Percentiles rank a stretch among this genome's conserved stretches.
Conservation (phyloP, 2,888 invertebrate species). For the Meteorus colon region DNA sequence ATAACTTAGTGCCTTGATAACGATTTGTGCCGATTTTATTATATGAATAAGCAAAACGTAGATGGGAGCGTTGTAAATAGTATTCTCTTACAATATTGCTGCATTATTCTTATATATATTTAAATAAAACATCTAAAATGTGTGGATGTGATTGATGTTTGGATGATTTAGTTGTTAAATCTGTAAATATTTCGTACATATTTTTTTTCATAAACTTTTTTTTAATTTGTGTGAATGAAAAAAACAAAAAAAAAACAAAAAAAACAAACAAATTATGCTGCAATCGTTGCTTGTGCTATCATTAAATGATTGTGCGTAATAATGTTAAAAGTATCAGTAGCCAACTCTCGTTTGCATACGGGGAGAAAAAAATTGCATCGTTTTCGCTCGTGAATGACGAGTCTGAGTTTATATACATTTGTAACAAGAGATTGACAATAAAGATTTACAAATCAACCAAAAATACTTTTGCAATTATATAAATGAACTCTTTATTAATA, state of each 20-base stretch:
- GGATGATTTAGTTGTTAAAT: conserved; percentile 23
- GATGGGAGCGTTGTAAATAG: conserved; percentile 63
- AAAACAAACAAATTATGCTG: conserved; percentile 15
- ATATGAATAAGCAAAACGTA: conserved; percentile 41
- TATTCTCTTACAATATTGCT: conserved; percentile 62
- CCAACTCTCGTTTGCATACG: background rate
- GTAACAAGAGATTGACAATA: conserved; percentile 66
- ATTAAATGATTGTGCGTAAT: conserved; percentile 39
- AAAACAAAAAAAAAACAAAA: conserved; percentile 21
- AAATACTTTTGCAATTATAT: background rate
- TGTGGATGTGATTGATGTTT: conserved; percentile 44
- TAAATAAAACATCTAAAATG: conserved; percentile 37
- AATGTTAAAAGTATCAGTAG: conserved; percentile 49
- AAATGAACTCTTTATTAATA: background rate
- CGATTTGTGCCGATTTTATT: conserved; percentile 60
- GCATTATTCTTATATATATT: conserved; percentile 54
- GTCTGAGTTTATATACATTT: conserved; percentile 60
- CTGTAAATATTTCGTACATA: conserved; percentile 38
- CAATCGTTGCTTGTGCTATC: conserved; percentile 16
- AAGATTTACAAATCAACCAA: conserved; percentile 54
- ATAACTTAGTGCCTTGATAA: conserved; percentile 50
- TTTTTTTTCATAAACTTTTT: conserved; percentile 34
- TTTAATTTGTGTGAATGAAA: conserved; percentile 42
- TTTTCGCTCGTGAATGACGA: conserved; percentile 48
- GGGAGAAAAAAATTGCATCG: background rate